Conservation (phyloP, 2,797 vertebrate species). For the Hyperoplus lanceolatus region DNA sequence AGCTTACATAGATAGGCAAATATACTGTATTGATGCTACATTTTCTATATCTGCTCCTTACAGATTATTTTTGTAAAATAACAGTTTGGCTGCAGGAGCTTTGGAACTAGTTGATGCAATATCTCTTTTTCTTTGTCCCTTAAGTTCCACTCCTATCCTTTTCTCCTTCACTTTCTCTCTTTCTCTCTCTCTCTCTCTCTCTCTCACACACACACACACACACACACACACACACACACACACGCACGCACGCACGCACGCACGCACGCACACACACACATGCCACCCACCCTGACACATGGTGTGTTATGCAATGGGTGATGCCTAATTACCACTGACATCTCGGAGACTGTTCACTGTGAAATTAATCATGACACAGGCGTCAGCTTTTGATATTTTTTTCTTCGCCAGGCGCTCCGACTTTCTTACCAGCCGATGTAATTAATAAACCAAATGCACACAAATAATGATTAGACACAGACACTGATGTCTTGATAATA, state of each 20-base stretch:
- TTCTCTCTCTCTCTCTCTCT: constrained; percentile 21
- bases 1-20: background rate
- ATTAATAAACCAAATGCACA: constrained; percentile 81
- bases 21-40: background rate
- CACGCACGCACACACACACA: constrained; percentile 57
- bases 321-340: constrained; percentile 90
- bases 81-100: background rate
- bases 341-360: constrained; percentile 87
- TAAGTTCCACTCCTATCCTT: background rate
- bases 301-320: constrained; percentile 89
- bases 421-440: constrained; percentile 79
- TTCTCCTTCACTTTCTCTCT: background rate
- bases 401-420: constrained; percentile 74
- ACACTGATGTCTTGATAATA: constrained; percentile 78
- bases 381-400: constrained; percentile 84
- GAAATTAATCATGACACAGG: constrained; percentile 88
- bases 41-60: background rate
- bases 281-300: constrained; percentile 86
- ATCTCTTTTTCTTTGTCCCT: constrained; percentile 49
- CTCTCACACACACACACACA: constrained; percentile 14
- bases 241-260: constrained; percentile 8
- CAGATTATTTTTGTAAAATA: background rate
- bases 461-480: constrained; percentile 73
- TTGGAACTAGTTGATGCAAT: constrained; percentile 36
- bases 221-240: background rate